Percentiles rank a stretch among this genome's conserved stretches.
Conservation (phyloP, 2,888 invertebrate genomes). For the Sesia bembeciformis region DNA sequence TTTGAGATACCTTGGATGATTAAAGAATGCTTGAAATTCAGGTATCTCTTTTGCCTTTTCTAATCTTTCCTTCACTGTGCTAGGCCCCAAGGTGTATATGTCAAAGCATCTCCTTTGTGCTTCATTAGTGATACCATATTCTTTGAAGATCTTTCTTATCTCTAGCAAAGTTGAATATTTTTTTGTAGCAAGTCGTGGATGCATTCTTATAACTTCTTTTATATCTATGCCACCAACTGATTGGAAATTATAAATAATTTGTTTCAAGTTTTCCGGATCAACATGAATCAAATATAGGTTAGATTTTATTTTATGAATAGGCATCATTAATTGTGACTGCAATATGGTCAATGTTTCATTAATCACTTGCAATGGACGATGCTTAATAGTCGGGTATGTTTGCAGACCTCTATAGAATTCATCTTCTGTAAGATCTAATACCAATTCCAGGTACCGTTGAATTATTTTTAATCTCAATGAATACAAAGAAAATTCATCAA, state of each 20-base stretch:
- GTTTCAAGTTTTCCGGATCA: slow-evolving; percentile 54
- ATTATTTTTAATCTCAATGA: slow-evolving; percentile 52
- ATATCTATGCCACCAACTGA: slow-evolving; percentile 57
- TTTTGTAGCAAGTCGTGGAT: slow-evolving; percentile 53
- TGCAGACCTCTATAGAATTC: slow-evolving; percentile 49
- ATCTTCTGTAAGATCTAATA: slow-evolving; percentile 44
- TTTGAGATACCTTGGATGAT: slow-evolving; percentile 60
- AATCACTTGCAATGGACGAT: slow-evolving; percentile 51
- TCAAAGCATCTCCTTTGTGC: slow-evolving; percentile 61
- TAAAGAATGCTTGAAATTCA: slow-evolving; percentile 47
- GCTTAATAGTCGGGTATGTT: slow-evolving; percentile 62
- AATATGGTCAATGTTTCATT: slow-evolving; percentile 50
- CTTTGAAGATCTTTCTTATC: slow-evolving; percentile 44
- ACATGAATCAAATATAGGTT: slow-evolving; percentile 58
- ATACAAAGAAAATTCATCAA: slow-evolving; percentile 36
- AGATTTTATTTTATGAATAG: slow-evolving; percentile 49
- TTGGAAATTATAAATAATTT: slow-evolving; percentile 41
- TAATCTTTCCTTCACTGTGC: slow-evolving; percentile 46
- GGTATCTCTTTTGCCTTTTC: slow-evolving; percentile 45
- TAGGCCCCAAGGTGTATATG: slow-evolving; percentile 50
- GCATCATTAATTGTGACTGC: slow-evolving; percentile 44
- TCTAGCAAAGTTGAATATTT: slow-evolving; percentile 39
- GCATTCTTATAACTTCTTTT: slow-evolving; percentile 52
- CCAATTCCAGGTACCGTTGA: slow-evolving; percentile 55
- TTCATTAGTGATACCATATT: slow-evolving; percentile 47